Conservation (phyloP, 2,888 invertebrate genomes). For the Tetragnatha montana region DNA sequence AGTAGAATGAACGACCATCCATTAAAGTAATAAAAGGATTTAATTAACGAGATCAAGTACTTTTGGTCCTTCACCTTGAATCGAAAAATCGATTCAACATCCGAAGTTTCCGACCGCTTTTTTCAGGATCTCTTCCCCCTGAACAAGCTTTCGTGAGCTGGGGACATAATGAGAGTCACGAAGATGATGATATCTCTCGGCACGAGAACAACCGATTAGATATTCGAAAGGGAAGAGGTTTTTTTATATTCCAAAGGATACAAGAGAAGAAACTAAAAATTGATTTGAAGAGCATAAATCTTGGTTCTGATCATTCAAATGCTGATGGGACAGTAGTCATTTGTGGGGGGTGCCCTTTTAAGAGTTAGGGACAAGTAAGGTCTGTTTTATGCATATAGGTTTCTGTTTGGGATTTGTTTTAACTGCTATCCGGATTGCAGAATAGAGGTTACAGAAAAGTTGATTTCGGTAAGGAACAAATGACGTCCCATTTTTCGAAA, state of each 20-base stretch:
- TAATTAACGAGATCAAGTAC: neutral
- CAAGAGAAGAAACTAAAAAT: neutral
- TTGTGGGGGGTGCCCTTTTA: neutral
- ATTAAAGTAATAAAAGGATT: neutral
- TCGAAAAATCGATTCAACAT: constrained; percentile 20
- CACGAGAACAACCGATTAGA: constrained; percentile 47
- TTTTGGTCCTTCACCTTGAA: neutral
- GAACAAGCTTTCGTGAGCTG: constrained; percentile 23
- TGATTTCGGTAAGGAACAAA: no score
- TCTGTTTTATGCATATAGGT: no score
- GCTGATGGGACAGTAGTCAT: neutral
- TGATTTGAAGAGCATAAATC: neutral
- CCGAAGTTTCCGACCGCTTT: constrained; percentile 1
- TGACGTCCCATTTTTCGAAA: no score
- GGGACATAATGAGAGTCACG: constrained; percentile 33
- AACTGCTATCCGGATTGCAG: no score
- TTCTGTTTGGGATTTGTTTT: no score
- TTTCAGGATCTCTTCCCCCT: neutral
- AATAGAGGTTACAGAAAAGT: no score
- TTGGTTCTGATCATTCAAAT: neutral
- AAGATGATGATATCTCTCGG: constrained; percentile 35
- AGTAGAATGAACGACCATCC: no score
- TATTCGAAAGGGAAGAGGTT: neutral
- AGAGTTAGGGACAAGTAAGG: neutral
- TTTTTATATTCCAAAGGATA: neutral